Evolutionary conservation across 1,140 invertebrate genomes (phyloP), one percentile per base, ranked within the genome.

Genomic region (Ectropis grisescens): DNA sequence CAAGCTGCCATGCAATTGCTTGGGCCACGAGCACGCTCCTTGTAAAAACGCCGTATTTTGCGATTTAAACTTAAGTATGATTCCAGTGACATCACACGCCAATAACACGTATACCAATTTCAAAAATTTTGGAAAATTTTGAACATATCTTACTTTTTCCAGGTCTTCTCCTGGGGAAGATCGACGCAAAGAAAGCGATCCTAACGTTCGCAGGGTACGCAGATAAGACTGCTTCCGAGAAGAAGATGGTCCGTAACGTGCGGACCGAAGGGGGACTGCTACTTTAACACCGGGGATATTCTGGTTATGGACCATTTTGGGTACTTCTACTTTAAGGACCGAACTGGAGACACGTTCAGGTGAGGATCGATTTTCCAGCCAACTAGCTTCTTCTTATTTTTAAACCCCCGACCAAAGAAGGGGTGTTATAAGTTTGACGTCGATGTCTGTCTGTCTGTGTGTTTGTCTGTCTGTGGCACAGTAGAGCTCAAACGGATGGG

Each of bases 331-430:
- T 99, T 99, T 76, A 94, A 91, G 52, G 97, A 98, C 67, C 87
- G 97, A 48, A 97, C 93, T 10, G 97, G 97, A 7, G 97, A 99
- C 65, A 98, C 97, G 0, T 98, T 94, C 68, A 89, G 94, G 85
- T 88, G 72, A 66, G 37, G n/a, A n/a, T n/a, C 9, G 1, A n/a
- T 29, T 31, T 31, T 7, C 2, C 25, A 13, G 13, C 2, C n/a
- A 5, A 2, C 8, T 11, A 14, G 2, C 30, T 1, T 28, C 9
- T 25, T 32, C 31, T 34, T 11, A n/a, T n/a, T n/a, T n/a, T n/a
- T n/a, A n/a, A n/a, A n/a, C n/a, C n/a, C n/a, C n/a, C n/a, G n/a
- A n/a, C n/a, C n/a, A n/a, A n/a, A n/a, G n/a, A n/a, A n/a, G n/a
- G n/a, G n/a, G n/a, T n/a, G n/a, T n/a, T n/a, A n/a, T n/a, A n/a